Base-by-base conservation (phyloP, 2,797 vertebrate genomes). In the Argentina silus region DNA sequence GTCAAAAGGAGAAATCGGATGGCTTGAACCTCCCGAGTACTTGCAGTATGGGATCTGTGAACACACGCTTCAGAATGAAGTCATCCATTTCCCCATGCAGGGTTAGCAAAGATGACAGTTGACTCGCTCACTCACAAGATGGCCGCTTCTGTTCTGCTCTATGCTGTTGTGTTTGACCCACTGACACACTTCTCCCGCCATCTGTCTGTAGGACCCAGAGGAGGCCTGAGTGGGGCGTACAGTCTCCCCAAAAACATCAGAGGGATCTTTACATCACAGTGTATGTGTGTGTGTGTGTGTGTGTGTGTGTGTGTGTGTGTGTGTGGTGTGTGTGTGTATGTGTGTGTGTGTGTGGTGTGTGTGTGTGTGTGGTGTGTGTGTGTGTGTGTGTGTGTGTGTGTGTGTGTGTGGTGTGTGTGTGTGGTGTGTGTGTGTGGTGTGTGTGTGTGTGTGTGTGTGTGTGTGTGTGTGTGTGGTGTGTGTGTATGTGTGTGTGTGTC, bases 181-280 rank as follows among this genome's bases (percentile, higher is more conserved):
- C 66, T 84, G 79, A 76, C 77, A 78, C 70, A 83, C 82, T 78
- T 79, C 75, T 76, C 19, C 65, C 56, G 48, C 70, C 78, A 74
- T 83, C 78, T 74, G 76, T 62, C 60, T 53, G 11, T 51, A 23
- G 66, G 71, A 63, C 62, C 69, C 9, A 42, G 44, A 42, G 68
- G 68, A 77, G 56, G 69, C 50, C 11, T 51, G 2, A 62, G 48
- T 51, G 50, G 59, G 59, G 64, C 69, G 59, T 47, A 56, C 45
- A 57, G 21, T 42, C 61, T 44, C 62, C 67, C n/a, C 53, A 56
- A 47, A 53, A 36, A 47, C 67, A 60, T 62, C 44, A 15, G 55
- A 12, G 59, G 6, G 21, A 61, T 19, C 6, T 10, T 36, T 17
- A 56, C 17, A 12, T 27, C 56, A 60, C 61, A 59, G 62, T 27